A percentile compares a stretch with the other conserved stretches of the same genome.
phyloP scores from a whole-genome alignment of 2,797 vertebrate species.

The Rhinogobio ventralis region DNA sequence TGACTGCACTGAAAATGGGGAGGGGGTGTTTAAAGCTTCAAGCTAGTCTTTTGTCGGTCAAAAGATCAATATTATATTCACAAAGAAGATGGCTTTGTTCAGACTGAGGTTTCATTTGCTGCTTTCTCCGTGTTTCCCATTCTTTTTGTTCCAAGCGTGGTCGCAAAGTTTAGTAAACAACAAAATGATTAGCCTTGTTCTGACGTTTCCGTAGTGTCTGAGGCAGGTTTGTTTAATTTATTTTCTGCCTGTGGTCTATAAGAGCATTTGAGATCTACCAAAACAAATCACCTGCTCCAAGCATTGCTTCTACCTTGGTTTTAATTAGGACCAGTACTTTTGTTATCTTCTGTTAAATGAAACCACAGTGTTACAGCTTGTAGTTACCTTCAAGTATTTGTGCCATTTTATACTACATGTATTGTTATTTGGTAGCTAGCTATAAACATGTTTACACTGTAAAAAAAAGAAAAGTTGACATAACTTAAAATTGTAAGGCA shows the following conservation, averaged over 20 bases:
- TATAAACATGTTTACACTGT: not conserved
- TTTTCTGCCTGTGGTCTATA: conserved; percentile 22
- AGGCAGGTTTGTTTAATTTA: not conserved
- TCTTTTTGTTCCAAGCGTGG: conserved; percentile 32
- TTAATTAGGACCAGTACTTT: conserved; percentile 75
- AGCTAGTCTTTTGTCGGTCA: conserved; percentile 46
- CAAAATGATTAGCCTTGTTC: conserved; percentile 31
- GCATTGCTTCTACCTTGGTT: conserved; percentile 69
- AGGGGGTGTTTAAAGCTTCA: conserved; percentile 64
- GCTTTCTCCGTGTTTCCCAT: not conserved
- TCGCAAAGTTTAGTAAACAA: conserved; percentile 30
- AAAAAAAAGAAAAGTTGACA: no score
- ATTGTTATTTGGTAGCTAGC: not conserved
- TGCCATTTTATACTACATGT: not conserved
- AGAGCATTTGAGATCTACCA: conserved; percentile 28
- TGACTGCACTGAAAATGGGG: conserved; percentile 62
- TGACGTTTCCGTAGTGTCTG: conserved; percentile 5
- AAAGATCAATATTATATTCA: conserved; percentile 44
- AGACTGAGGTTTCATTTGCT: conserved; percentile 15
- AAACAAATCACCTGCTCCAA: conserved; percentile 71
- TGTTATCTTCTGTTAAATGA: conserved; percentile 68
- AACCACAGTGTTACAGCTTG: conserved; percentile 35
- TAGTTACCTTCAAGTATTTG: not conserved
- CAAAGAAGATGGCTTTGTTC: conserved; percentile 30
- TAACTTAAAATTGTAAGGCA: no score